Percentiles rank a stretch among this genome's conserved stretches.
phyloP scores from a whole-genome alignment of 1,140 invertebrate species.

The Riptortus pedestris region DNA sequence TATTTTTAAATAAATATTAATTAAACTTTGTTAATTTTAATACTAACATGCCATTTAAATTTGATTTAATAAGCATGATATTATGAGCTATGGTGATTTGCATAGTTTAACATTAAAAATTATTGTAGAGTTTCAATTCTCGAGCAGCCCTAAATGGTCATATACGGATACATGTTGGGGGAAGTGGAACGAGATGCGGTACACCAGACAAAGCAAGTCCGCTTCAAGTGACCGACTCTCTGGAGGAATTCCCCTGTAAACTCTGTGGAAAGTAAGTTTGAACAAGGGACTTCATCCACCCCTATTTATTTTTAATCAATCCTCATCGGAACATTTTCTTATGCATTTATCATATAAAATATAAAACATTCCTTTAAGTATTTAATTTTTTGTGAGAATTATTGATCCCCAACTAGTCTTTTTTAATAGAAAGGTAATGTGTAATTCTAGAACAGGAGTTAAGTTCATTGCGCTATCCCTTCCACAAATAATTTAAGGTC shows the following conservation, averaged over 20 bases:
- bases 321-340: no score
- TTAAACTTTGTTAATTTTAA: no score
- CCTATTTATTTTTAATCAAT: not conserved
- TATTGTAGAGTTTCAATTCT: conserved; percentile 65
- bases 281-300: not conserved
- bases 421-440: no score
- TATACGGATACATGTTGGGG: conserved; percentile 53
- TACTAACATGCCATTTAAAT: no score
- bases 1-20: no score
- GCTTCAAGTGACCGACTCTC: conserved; percentile 28
- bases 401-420: no score
- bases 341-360: no score
- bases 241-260: conserved; percentile 74
- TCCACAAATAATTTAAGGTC: no score
- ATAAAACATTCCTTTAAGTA: no score
- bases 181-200: conserved; percentile 39
- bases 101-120: conserved; percentile 35
- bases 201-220: conserved; percentile 39
- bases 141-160: conserved; percentile 66
- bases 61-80: not conserved
- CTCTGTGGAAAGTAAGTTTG: conserved; percentile 95
- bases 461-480: no score
- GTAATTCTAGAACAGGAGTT: no score
- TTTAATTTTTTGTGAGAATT: no score
- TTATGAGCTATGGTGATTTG: not conserved